These are phyloP conservation scores for Eulemur macaco DNA, from an alignment of 2,113 vertebrate genomes.

Conservation along the genomic window DNA sequence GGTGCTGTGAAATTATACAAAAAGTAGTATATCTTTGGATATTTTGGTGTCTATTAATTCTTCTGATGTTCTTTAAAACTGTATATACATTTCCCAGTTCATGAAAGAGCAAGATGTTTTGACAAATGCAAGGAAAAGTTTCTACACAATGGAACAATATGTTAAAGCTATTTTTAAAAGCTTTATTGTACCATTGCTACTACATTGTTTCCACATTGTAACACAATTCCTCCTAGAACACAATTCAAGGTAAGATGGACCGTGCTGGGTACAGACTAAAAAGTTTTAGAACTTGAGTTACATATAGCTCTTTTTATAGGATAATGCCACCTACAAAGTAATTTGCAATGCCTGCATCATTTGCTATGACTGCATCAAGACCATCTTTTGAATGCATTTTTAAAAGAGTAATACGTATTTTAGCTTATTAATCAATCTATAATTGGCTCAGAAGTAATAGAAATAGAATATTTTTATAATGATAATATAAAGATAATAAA, in stretches of 20 bases:
- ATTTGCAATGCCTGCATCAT: not conserved
- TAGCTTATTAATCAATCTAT: not conserved
- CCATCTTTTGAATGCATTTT: not conserved
- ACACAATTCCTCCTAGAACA: slow-evolving; percentile 47
- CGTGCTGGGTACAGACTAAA: not conserved
- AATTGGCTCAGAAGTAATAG: not conserved
- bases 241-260: slow-evolving; percentile 25
- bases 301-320: not conserved
- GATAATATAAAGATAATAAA: not conserved
- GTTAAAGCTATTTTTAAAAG: slow-evolving; percentile 70
- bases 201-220: slow-evolving; percentile 60
- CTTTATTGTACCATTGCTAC: slow-evolving; percentile 64
- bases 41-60: not conserved
- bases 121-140: slow-evolving; percentile 59
- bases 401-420: not conserved
- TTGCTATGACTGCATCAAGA: not conserved
- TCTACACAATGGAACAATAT: slow-evolving; percentile 76
- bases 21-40: slow-evolving; percentile 11
- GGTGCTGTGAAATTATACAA: not conserved
- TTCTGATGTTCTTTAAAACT: slow-evolving; percentile 24
- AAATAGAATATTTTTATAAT: slow-evolving; percentile 18
- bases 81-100: slow-evolving; percentile 3
- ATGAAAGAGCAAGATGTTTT: slow-evolving; percentile 55
- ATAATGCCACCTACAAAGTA: not conserved
- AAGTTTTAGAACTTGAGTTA: not conserved